Conservation (phyloP, 2,888 invertebrate species). For the Taphrorychus bicolor region DNA sequence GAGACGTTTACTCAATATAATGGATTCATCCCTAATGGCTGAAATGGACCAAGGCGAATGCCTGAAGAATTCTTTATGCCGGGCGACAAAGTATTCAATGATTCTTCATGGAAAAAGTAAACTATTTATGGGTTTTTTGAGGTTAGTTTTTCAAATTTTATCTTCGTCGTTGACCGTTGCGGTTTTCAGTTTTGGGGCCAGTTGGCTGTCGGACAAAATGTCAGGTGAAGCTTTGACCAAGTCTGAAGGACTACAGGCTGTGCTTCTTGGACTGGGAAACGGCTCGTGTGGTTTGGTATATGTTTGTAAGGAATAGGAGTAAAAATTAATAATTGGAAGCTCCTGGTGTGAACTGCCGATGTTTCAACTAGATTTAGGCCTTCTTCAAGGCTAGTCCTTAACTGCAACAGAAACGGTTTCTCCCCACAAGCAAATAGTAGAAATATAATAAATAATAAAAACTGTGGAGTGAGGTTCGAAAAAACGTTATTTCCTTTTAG, state of each 20-base stretch:
- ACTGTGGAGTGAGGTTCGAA: no score
- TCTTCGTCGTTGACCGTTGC: not conserved
- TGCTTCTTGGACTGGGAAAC: constrained; percentile 72
- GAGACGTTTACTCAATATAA: constrained; percentile 63
- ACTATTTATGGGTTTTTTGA: constrained; percentile 79
- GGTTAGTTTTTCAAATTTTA: constrained; percentile 60
- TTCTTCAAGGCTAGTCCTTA: no score
- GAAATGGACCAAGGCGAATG: constrained; percentile 65
- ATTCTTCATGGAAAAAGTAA: constrained; percentile 64
- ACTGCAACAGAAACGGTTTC: no score
- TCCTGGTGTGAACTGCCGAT: no score
- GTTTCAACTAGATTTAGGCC: no score
- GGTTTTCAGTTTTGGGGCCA: constrained; percentile 71
- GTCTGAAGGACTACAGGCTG: constrained; percentile 70
- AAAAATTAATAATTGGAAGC: no score
- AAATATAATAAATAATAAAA: no score
- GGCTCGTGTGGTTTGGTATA: constrained; percentile 70
- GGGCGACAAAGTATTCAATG: constrained; percentile 71
- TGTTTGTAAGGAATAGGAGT: no score
- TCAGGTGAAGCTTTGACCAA: constrained; percentile 60
- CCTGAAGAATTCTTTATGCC: constrained; percentile 69
- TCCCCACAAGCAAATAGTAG: no score
- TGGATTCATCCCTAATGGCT: constrained; percentile 65
- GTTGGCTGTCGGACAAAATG: constrained; percentile 72
- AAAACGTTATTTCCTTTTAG: no score